Conservation (phyloP, 2,888 invertebrate species). For the Napeogenes sylphis region DNA sequence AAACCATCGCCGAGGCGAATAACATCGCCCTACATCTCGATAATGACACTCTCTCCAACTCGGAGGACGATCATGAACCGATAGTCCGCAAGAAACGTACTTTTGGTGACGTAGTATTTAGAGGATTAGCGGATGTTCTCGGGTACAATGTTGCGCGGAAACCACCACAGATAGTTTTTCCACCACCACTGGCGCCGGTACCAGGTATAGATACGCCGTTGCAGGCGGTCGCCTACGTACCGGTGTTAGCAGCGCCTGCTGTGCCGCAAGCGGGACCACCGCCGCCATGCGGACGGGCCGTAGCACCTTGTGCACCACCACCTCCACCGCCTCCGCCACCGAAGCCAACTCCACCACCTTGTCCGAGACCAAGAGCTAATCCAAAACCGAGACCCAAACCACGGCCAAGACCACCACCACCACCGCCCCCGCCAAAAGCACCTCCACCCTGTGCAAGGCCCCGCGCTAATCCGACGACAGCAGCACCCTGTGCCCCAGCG, state of each 20-base stretch:
- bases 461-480: conserved; percentile 60
- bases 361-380: conserved; percentile 38
- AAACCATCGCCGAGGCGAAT: conserved; percentile 35
- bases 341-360: conserved; percentile 40
- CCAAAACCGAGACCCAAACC: conserved; percentile 38
- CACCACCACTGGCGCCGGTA: conserved; percentile 66
- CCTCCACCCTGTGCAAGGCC: conserved; percentile 57
- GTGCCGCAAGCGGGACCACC: conserved; percentile 33
- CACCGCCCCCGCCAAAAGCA: conserved; percentile 48
- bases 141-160: conserved; percentile 66
- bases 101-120: conserved; percentile 71
- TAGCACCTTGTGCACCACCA: conserved; percentile 33
- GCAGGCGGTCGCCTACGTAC: conserved; percentile 39
- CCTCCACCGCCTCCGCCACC: conserved; percentile 37
- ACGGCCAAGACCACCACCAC: conserved; percentile 41
- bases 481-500: conserved; percentile 49
- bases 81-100: conserved; percentile 71
- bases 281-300: conserved; percentile 35
- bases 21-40: conserved; percentile 31
- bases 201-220: conserved; percentile 62
- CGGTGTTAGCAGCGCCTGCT: conserved; percentile 34
- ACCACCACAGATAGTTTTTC: conserved; percentile 57
- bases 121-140: conserved; percentile 71
- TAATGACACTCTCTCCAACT: conserved; percentile 44
- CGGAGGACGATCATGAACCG: conserved; percentile 53